Evolutionary conservation across 2,888 invertebrate genomes (phyloP).

Genomic region (Ganaspis brasiliensis): DNA sequence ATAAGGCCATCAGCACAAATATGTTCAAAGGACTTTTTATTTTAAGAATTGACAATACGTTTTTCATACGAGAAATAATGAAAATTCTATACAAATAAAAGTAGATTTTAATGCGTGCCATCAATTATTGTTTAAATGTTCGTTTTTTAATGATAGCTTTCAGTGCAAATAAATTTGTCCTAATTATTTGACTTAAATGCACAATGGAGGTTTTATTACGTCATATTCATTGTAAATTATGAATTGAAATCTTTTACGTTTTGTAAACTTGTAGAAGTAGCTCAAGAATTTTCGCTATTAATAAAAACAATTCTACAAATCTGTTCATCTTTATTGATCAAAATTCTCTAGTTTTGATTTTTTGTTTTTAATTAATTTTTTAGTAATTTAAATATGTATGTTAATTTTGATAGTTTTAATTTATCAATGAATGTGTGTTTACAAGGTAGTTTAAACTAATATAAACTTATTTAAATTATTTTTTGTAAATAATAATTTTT

Average conservation of each 20-base stretch:
- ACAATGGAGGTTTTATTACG: not conserved
- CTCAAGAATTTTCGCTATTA: not conserved
- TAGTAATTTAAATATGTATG: no score
- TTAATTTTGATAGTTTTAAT: no score
- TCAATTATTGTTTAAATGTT: not conserved
- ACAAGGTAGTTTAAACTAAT: no score
- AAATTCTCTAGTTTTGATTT: not conserved
- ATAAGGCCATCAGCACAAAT: no score
- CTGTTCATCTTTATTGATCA: not conserved
- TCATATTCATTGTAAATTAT: constrained; percentile 2
- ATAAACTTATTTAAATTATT: no score
- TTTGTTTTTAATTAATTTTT: no score
- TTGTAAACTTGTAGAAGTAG: not conserved
- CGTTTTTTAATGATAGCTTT: not conserved
- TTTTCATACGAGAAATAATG: no score
- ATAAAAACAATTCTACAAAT: not conserved
- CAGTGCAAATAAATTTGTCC: not conserved
- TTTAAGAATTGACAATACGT: no score
- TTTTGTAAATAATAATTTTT: no score
- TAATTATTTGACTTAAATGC: not conserved
- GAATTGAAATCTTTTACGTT: constrained; percentile 24
- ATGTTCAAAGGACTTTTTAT: not conserved
- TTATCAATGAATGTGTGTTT: no score
- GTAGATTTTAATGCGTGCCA: not conserved
- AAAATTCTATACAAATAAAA: no score